Evolutionary conservation across 2,797 vertebrate species (phyloP).

Genomic region (Diceros bicornis): DNA sequence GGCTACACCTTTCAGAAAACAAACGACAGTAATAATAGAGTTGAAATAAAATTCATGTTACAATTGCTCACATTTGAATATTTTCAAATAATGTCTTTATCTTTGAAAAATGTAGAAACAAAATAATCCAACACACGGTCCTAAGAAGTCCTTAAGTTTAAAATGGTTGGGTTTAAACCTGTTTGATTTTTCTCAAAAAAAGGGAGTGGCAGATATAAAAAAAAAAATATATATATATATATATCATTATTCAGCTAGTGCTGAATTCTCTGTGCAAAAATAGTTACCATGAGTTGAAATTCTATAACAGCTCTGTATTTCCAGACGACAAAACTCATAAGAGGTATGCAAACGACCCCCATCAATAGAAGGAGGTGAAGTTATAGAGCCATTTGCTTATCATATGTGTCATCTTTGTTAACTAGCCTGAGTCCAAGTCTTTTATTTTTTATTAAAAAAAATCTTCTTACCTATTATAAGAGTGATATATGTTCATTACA

Average conservation of each 20-base stretch:
- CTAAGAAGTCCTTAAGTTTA: not conserved
- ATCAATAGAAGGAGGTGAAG: not conserved
- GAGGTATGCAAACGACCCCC: not conserved
- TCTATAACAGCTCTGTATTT: not conserved
- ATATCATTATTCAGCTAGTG: not conserved
- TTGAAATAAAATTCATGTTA: not conserved
- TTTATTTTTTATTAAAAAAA: not conserved
- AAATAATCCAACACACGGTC: not conserved
- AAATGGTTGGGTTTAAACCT: not conserved
- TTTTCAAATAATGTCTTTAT: constrained; percentile 30
- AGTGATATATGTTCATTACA: not conserved
- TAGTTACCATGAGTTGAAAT: not conserved
- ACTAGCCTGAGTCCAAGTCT: not conserved
- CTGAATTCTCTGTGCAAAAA: not conserved
- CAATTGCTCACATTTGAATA: not conserved
- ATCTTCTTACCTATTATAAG: not conserved
- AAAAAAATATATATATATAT: not conserved
- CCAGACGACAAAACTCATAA: not conserved
- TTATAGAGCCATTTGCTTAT: not conserved
- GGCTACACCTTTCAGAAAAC: not conserved
- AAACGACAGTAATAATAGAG: not conserved
- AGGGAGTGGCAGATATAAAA: not conserved
- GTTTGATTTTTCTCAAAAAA: not conserved
- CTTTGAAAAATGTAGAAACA: constrained; percentile 55
- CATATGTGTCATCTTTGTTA: not conserved